Base-by-base conservation (phyloP, 2,797 vertebrate species). In the Rhabdophis nuchalis region DNA sequence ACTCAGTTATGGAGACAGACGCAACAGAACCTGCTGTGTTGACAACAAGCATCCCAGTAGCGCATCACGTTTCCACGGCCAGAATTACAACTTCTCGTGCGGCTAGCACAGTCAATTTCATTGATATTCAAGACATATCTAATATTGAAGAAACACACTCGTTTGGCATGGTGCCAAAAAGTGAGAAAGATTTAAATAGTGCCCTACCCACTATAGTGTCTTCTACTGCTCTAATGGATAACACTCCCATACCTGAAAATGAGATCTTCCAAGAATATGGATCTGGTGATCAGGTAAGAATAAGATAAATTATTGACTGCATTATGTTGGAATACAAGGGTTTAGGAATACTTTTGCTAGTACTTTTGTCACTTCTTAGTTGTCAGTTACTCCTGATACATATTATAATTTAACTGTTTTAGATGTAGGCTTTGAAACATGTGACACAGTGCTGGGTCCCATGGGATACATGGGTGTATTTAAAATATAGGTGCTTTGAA, bases 221-320 rank as follows among this genome's bases (percentile, higher is more conserved):
- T 9, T 72, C 93, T 54, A 46, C 27, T 88, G 86, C 90, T 93
- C 0, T 4, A 27, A 89, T 91, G 91, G 0, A 4, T 91, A 0
- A 1, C 9, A 93, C 95, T 85, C 46, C 94, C 54, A 89, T 90
- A 9, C 93, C 60, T 0, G 95, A 95, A 58, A 95, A 94, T 16
- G 53, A 27, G 0, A 3, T 3, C 29, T 46, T 64, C 8, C 89
- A 82, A 56, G 97, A 96, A 77, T 97, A 97, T 87, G 96, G 97
- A 86, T 98, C 97, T 46, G 97, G 97, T 89, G 97, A 97, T 87
- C 95, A 85, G 96, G 97, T 98, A 89, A 97, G 97, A 10, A 29
- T 36, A 11, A 82, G 60, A 32, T 68, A 18, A 68, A 68, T 68
- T 16, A 68, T 68, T 68, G 64, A 16, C n/a, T 68, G n/a, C n/a